Conservation (phyloP, 2,797 vertebrate species). For the Parauchenoglanis punctatus region DNA sequence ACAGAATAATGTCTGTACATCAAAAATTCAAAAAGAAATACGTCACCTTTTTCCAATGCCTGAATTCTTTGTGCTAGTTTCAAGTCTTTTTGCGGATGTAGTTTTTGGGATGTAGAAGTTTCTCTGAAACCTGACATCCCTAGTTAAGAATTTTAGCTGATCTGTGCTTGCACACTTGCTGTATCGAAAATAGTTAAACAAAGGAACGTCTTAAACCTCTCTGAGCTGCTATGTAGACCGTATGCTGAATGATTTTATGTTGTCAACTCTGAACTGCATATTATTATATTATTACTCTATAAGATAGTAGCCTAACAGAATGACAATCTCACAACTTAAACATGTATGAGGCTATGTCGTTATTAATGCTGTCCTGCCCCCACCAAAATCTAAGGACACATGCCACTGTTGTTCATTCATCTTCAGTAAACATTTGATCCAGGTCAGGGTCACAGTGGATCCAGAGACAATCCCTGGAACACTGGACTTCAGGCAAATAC, state of each 20-base stretch:
- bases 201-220: not conserved
- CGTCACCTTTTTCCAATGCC: not conserved
- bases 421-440: not conserved
- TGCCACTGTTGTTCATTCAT: not conserved
- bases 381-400: not conserved
- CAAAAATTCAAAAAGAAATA: not conserved
- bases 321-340: not conserved
- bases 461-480: not conserved
- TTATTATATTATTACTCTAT: not conserved
- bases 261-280: not conserved
- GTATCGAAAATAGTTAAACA: not conserved
- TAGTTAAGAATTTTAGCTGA: not conserved
- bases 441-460: not conserved
- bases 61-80: not conserved
- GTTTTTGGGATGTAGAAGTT: not conserved
- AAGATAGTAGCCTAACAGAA: not conserved
- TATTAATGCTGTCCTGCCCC: not conserved
- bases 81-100: not conserved
- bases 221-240: not conserved
- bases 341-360: not conserved
- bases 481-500: not conserved
- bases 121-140: not conserved
- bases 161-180: not conserved
- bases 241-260: not conserved
- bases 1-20: not conserved